Conservation (phyloP, 2,113 vertebrate genomes). For the Lophura nycthemera region DNA sequence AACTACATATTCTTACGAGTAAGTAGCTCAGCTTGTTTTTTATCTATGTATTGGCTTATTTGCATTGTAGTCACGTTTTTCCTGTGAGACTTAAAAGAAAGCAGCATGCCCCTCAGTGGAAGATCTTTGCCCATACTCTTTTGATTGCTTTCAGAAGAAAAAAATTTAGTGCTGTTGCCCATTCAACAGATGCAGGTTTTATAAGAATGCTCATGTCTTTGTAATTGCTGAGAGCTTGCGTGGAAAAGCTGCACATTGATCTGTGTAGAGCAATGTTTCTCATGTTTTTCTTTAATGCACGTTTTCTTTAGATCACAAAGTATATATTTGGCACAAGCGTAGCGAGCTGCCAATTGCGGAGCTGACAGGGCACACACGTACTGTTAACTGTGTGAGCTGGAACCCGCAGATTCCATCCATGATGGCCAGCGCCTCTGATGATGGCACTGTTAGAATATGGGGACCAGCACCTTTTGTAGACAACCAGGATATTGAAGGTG, state of each 20-base stretch:
- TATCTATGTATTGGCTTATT: not conserved
- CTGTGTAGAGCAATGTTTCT: not conserved
- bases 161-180: not conserved
- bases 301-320: conserved; percentile 89
- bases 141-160: not conserved
- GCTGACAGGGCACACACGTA: conserved; percentile 94
- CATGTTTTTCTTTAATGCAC: not conserved
- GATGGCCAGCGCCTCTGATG: conserved; percentile 97
- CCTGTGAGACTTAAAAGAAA: not conserved
- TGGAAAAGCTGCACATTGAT: fast-evolving
- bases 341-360: conserved; percentile 97
- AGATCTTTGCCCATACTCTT: not conserved
- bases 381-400: conserved; percentile 98
- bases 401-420: conserved; percentile 93
- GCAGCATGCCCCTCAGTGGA: fast-evolving
- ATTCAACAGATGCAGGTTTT: fast-evolving
- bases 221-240: not conserved
- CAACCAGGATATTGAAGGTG: conserved; percentile 91
- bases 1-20: not conserved
- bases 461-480: conserved; percentile 94
- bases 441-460: conserved; percentile 97
- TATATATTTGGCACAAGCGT: conserved; percentile 98
- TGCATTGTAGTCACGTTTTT: not conserved
- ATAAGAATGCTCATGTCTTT: not conserved
- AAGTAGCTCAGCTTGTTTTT: not conserved